These are phyloP conservation scores for Diacarnus erythraeanus DNA, from an alignment of 37 sponge, comb jelly and placozoan species.

Conservation along the genomic window DNA sequence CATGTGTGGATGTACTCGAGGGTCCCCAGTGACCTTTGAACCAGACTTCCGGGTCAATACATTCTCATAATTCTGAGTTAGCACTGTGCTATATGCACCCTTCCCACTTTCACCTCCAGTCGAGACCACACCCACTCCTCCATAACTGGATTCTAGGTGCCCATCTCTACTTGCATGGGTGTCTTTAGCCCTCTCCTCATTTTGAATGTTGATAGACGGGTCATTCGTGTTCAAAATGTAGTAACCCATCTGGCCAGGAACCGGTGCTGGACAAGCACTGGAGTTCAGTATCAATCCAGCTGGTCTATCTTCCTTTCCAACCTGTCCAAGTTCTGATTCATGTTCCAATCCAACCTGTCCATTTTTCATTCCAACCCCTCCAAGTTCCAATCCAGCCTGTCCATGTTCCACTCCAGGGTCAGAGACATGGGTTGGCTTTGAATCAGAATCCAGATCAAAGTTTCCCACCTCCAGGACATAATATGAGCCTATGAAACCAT, in stretches of 20 bases:
- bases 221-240: slow-evolving; percentile 24
- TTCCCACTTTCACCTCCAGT: too few species aligned
- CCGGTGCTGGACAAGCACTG: neutral
- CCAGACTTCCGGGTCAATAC: neutral
- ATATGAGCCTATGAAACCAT: slow-evolving; percentile 17
- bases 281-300: neutral
- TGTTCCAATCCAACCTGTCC: too few species aligned
- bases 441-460: too few species aligned
- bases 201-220: slow-evolving; percentile 2
- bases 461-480: slow-evolving; percentile 57
- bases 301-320: neutral
- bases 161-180: too few species aligned
- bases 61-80: neutral
- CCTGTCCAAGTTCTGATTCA: neutral
- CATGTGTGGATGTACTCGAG: neutral
- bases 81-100: neutral
- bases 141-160: too few species aligned
- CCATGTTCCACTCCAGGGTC: neutral
- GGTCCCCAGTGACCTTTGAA: neutral
- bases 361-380: neutral
- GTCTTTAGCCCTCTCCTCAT: too few species aligned
- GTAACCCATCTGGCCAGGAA: slow-evolving; percentile 10
- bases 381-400: neutral
- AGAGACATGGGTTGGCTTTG: too few species aligned
- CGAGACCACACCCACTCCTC: too few species aligned